Conservation (phyloP, 2,888 invertebrate species). For the Oscheius myriophilus region DNA sequence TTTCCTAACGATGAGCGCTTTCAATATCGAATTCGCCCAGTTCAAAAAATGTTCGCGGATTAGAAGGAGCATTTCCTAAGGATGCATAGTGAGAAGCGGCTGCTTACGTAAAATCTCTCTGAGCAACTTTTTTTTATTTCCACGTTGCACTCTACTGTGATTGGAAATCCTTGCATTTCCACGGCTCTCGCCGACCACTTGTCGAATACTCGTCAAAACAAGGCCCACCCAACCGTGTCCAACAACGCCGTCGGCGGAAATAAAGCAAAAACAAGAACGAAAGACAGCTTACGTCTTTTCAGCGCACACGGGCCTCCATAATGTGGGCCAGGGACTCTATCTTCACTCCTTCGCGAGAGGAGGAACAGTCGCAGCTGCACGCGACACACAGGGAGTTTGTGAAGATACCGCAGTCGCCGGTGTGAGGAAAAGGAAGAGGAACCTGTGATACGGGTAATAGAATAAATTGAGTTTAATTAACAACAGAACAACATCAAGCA, state of each 20-base stretch:
- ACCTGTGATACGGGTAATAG: background rate
- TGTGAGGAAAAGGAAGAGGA: background rate
- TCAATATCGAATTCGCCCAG: no score
- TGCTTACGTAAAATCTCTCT: no score
- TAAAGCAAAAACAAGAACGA: no score
- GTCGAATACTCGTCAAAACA: background rate
- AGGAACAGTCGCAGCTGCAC: slow-evolving; percentile 9
- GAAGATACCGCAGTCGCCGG: slow-evolving; percentile 17
- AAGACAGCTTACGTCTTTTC: slow-evolving; percentile 16
- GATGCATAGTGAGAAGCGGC: no score
- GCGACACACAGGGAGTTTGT: slow-evolving; percentile 8
- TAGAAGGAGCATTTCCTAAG: no score
- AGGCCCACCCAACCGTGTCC: no score
- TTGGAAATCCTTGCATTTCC: background rate
- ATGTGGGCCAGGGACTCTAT: slow-evolving; percentile 54
- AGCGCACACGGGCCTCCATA: slow-evolving; percentile 51
- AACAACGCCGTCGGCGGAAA: no score
- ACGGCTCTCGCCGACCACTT: background rate
- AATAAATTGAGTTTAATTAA: background rate
- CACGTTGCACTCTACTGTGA: no score
- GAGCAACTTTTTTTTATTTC: no score
- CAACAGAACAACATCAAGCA: background rate
- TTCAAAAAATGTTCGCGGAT: no score
- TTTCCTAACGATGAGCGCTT: no score
- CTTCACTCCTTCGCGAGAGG: slow-evolving; percentile 31